Evolutionary conservation across 2,113 vertebrate genomes (phyloP).

Genomic region (Syrrhaptes paradoxus): DNA sequence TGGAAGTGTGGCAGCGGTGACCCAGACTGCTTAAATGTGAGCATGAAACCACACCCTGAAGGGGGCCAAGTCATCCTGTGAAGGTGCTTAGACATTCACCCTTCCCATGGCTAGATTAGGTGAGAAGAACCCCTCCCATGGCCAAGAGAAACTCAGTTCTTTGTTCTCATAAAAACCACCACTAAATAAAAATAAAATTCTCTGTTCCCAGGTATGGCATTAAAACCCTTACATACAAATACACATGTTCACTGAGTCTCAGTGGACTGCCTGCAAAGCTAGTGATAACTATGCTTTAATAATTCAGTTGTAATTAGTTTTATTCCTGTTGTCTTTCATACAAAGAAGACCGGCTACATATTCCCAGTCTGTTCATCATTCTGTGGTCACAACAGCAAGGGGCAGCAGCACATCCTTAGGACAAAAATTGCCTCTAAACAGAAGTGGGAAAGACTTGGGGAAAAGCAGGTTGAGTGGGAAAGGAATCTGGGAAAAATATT

Average conservation of each 20-base stretch:
- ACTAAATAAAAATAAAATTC: neutral
- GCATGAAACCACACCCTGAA: neutral
- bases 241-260: neutral
- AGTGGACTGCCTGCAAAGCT: neutral
- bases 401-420: neutral
- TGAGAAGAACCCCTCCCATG: neutral
- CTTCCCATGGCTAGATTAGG: neutral
- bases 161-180: neutral
- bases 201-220: neutral
- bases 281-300: constrained; percentile 12
- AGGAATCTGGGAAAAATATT: neutral
- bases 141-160: neutral
- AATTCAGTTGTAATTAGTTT: constrained; percentile 5
- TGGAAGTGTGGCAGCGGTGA: neutral
- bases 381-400: constrained; percentile 20
- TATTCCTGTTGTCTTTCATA: neutral
- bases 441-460: neutral
- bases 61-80: neutral
- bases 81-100: neutral
- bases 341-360: neutral
- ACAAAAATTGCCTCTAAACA: neutral
- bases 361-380: constrained; percentile 13
- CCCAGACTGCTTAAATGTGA: neutral
- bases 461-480: constrained; percentile 48
- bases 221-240: neutral